Evolutionary conservation across 1,140 invertebrate species (phyloP), one percentile per base, ranked within the genome.

Genomic region (Maconellicoccus hirsutus): DNA sequence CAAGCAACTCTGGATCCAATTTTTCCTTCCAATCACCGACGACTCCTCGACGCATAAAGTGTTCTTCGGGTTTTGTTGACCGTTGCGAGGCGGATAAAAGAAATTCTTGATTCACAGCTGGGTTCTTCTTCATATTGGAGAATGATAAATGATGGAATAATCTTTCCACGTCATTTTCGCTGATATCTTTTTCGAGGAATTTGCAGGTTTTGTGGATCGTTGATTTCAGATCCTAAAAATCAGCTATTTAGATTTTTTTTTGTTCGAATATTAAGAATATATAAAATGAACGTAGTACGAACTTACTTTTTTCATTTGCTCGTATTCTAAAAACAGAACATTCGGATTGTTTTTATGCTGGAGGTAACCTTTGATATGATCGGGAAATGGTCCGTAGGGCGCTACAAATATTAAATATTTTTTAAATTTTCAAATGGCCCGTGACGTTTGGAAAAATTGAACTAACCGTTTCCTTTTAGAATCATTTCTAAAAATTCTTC

Each of bases 21-120:
- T 89, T 83, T 79, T 92, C 91, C 73, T 85, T 86, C 89, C 90
- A 93, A 76, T 93, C 91, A 0, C 91, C 92, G 27, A 92, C 85
- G 78, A 88, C 83, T 0, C 91, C 91, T 76, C 90, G 91, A n/a
- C 90, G 81, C 69, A 92, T 91, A 76, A 93, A 91, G 75, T 84
- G 85, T 0, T 82, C 82, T 73, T 84, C 75, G 14, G 77, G 77
- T 70, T 81, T 66, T 22, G 81, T 80, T 61, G 76, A 78, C 63
- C 79, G 80, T 61, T 78, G 80, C 59, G 81, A 80, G n/a, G 81
- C 76, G 42, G 80, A 76, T 0, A 80, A 75, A 0, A 78, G 76
- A 0, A 76, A 75, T 23, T 75, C 75, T 59, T 73, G 75, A 77
- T 92, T 92, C 0, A 90, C 82, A 0, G 86, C 86, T n/a, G 84